These are phyloP conservation scores for Clostera curtula DNA, from an alignment of 2,888 invertebrate genomes.

Conservation along the genomic window DNA sequence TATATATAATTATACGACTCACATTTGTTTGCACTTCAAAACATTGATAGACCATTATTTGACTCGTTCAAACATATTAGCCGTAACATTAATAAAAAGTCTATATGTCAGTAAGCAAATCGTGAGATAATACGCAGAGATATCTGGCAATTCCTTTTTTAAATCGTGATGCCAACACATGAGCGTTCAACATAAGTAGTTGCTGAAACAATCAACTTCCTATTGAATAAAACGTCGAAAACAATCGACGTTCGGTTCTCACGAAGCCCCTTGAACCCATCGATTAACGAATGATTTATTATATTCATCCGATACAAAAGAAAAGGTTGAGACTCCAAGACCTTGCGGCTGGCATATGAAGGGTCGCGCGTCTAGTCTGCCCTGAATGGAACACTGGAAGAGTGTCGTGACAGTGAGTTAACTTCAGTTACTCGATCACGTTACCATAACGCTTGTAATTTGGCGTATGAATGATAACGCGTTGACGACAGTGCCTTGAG, in stretches of 20 bases:
- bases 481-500: too few species aligned
- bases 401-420: too few species aligned
- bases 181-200: conserved; percentile 5
- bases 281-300: conserved; percentile 32
- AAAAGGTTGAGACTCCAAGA: conserved; percentile 42
- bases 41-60: too few species aligned
- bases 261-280: conserved; percentile 36
- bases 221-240: conserved; percentile 16
- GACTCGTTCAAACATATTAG: too few species aligned
- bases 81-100: too few species aligned
- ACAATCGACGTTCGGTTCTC: conserved; percentile 34
- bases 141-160: not conserved
- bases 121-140: too few species aligned
- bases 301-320: conserved; percentile 35
- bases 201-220: conserved; percentile 19
- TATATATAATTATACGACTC: too few species aligned
- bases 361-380: conserved; percentile 51
- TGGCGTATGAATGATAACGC: too few species aligned
- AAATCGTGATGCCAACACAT: conserved; percentile 11
- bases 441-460: too few species aligned
- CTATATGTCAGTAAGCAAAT: too few species aligned
- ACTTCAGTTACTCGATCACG: too few species aligned
- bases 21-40: too few species aligned
- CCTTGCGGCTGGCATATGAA: conserved; percentile 46
- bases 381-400: conserved; percentile 52